These are phyloP conservation scores for Tinea pellionella DNA, from an alignment of 2,888 invertebrate species.

Conservation along the genomic window DNA sequence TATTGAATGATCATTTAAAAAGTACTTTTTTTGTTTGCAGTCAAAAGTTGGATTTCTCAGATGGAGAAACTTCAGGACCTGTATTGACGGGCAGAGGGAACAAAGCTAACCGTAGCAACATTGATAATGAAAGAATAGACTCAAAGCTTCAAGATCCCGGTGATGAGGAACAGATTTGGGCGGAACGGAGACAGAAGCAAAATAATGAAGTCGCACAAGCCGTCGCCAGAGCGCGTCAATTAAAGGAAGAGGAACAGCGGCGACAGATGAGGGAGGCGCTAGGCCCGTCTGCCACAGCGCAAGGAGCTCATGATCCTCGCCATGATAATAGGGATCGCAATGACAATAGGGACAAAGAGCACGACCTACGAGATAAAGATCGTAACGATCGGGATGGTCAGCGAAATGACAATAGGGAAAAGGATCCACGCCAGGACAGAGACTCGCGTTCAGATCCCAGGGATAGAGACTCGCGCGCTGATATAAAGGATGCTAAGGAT, in stretches of 20 bases:
- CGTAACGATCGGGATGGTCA: slow-evolving; percentile 36
- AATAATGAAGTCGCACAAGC: slow-evolving; percentile 80
- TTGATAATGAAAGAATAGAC: slow-evolving; percentile 48
- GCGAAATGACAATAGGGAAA: slow-evolving; percentile 32
- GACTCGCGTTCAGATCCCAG: slow-evolving; percentile 18
- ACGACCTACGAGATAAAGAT: slow-evolving; percentile 27
- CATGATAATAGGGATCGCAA: slow-evolving; percentile 27
- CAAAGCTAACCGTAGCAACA: slow-evolving; percentile 35
- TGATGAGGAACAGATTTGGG: slow-evolving; percentile 72
- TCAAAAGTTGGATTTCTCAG: slow-evolving; percentile 94
- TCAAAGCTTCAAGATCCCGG: slow-evolving; percentile 46
- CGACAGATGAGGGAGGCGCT: slow-evolving; percentile 60
- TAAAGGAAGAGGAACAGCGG: slow-evolving; percentile 91
- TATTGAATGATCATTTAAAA: neutral
- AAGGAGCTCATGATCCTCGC: slow-evolving; percentile 32
- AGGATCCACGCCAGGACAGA: slow-evolving; percentile 21
- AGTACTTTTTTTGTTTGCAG: slow-evolving; percentile 42
- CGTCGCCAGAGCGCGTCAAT: slow-evolving; percentile 84
- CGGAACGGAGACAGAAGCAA: slow-evolving; percentile 76
- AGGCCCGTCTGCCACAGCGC: slow-evolving; percentile 26
- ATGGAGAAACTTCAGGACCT: slow-evolving; percentile 77
- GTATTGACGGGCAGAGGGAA: slow-evolving; percentile 34
- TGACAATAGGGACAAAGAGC: slow-evolving; percentile 26
- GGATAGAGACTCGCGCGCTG: slow-evolving; percentile 11
- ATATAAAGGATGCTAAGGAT: slow-evolving; percentile 15